Evolutionary conservation across 2,888 invertebrate genomes (phyloP).

Genomic region (Marronus borbonicus): DNA sequence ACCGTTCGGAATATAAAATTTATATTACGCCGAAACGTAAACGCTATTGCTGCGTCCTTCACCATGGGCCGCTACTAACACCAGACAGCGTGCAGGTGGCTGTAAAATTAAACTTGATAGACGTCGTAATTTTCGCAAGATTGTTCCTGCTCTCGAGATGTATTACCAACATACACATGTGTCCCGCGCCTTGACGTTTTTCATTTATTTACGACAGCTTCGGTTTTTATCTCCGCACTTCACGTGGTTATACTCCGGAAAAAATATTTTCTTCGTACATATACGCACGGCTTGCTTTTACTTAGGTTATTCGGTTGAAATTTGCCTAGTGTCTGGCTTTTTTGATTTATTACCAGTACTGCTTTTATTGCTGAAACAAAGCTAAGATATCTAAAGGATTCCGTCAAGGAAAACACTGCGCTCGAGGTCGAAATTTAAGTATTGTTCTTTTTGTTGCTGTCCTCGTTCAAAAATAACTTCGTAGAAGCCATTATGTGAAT

Average conservation of each 20-base stretch:
- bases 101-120: constrained; percentile 35
- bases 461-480: no score
- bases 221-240: constrained; percentile 29
- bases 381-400: no score
- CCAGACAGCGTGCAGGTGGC: neutral
- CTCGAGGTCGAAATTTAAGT: no score
- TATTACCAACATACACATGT: constrained; percentile 8
- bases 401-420: no score
- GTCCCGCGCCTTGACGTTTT: constrained; percentile 29
- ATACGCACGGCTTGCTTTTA: no score
- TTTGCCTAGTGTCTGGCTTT: neutral
- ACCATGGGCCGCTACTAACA: neutral
- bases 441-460: no score
- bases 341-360: no score
- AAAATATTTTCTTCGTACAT: neutral
- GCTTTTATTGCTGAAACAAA: no score
- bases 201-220: constrained; percentile 40
- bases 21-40: neutral
- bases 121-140: constrained; percentile 41
- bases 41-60: no score
- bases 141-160: constrained; percentile 27
- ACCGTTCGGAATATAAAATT: neutral
- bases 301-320: neutral
- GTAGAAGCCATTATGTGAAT: no score
- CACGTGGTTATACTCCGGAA: constrained; percentile 11